phyloP scores from a whole-genome alignment of 2,113 vertebrate species.

The Acanthisitta chloris region DNA sequence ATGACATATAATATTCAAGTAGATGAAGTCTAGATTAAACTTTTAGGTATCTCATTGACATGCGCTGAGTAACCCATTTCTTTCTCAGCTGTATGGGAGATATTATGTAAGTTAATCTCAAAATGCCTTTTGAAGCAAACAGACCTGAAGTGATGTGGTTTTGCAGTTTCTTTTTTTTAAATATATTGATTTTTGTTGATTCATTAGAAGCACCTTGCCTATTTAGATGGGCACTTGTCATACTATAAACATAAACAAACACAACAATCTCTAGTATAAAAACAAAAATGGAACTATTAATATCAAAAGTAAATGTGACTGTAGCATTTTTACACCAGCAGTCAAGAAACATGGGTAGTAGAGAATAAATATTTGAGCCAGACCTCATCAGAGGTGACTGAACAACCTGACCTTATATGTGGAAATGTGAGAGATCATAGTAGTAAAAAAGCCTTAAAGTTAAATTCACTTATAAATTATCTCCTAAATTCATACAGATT shows the following conservation, averaged over 20 bases:
- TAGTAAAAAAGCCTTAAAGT: neutral
- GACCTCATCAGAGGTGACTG: neutral
- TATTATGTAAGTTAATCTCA: neutral
- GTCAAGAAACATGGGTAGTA: neutral
- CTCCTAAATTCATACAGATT: neutral
- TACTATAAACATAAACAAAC: neutral
- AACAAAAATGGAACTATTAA: neutral
- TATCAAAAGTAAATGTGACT: neutral
- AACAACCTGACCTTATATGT: neutral
- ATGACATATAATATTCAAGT: neutral
- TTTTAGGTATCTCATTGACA: neutral
- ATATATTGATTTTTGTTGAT: neutral
- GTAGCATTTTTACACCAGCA: neutral
- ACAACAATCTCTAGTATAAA: neutral
- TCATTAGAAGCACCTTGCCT: neutral
- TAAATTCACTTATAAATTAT: neutral
- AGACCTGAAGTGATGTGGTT: neutral
- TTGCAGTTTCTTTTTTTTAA: neutral
- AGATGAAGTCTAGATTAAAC: neutral
- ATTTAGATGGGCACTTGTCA: neutral
- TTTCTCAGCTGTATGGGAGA: neutral
- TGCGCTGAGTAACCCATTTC: neutral
- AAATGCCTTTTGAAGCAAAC: neutral
- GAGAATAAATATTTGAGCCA: neutral
- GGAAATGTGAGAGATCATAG: neutral